Percentiles rank a stretch among this genome's conserved stretches.
Conservation (phyloP, 1,140 invertebrate species). For the Adelges cooleyi region DNA sequence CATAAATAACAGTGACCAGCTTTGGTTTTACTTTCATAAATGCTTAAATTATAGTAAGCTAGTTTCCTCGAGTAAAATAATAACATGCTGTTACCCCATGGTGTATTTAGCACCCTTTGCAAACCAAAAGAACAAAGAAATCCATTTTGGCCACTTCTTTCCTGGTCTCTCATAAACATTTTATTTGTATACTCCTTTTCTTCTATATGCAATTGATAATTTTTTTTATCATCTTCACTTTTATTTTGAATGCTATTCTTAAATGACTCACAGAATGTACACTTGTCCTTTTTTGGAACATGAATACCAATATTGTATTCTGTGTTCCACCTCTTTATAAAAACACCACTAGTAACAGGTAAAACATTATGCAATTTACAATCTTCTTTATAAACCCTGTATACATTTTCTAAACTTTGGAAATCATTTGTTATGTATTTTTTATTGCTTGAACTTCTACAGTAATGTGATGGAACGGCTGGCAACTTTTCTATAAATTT, state of each 20-base stretch:
- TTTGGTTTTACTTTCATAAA: conserved; percentile 6
- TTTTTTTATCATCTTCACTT: background rate
- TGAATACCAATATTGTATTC: no score
- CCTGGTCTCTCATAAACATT: background rate
- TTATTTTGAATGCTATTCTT: background rate
- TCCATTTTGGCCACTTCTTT: background rate
- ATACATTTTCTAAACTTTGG: no score
- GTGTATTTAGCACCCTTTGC: background rate
- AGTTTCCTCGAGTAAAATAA: conserved; percentile 1
- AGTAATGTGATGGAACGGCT: no score
- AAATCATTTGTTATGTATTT: background rate
- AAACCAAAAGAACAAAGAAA: background rate
- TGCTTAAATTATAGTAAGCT: background rate
- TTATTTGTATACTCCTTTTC: background rate
- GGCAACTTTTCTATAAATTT: background rate
- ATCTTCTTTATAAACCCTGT: no score
- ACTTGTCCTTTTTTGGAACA: no score
- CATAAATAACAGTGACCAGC: background rate
- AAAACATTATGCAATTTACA: background rate
- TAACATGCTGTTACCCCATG: background rate
- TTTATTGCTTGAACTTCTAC: no score
- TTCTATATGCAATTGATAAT: background rate
- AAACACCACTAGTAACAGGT: background rate
- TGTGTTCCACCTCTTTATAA: no score
- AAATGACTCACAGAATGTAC: no score